These are phyloP conservation scores for Oreochromis aureus DNA, from an alignment of 2,113 vertebrate genomes.

Conservation along the genomic window DNA sequence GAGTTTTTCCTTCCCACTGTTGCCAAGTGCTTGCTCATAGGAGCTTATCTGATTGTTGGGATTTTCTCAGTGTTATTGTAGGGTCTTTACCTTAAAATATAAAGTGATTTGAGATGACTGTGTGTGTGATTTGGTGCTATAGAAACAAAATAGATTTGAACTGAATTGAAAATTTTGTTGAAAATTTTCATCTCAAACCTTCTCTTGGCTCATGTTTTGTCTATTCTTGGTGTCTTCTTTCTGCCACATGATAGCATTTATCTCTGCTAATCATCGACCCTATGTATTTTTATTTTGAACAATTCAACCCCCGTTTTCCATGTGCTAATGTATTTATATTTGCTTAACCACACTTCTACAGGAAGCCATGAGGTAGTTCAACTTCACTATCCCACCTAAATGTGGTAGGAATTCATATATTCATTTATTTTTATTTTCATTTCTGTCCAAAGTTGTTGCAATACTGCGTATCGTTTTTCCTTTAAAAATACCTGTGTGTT, in stretches of 20 bases:
- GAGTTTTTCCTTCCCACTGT: neutral
- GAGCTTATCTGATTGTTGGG: neutral
- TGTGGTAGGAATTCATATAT: neutral
- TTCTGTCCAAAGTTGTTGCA: neutral
- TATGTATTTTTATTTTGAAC: neutral
- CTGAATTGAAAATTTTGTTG: neutral
- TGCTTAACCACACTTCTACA: neutral
- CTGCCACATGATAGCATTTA: neutral
- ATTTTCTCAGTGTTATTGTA: neutral
- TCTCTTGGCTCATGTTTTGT: neutral
- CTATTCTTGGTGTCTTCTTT: neutral
- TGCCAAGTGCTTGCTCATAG: neutral
- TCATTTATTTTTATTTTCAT: neutral
- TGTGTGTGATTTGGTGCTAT: neutral
- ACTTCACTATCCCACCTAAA: neutral
- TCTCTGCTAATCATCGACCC: neutral
- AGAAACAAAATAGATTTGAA: neutral
- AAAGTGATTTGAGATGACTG: neutral
- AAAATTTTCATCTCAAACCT: neutral
- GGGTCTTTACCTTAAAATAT: neutral
- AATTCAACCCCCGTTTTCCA: neutral
- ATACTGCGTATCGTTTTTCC: neutral
- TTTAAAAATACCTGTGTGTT: neutral
- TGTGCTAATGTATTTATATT: neutral
- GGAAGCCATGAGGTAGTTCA: neutral